Evolutionary conservation across 1,140 invertebrate genomes (phyloP), one percentile per base, ranked within the genome.

Genomic region (Euschistus heros): DNA sequence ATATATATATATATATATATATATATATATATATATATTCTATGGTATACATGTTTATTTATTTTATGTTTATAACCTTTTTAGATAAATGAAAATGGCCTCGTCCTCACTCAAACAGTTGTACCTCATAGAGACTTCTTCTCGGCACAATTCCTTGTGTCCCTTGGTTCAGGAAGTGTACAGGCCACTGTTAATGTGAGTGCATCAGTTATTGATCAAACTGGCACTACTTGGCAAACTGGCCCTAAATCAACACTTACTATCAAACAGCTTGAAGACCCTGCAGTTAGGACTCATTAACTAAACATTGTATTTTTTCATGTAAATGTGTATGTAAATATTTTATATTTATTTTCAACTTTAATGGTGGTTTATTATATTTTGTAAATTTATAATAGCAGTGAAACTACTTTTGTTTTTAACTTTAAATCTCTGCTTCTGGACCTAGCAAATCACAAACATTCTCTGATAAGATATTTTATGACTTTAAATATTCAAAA

Each of bases 121-220:
- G 81, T 81, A 57, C 87, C 87, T 20, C 86, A 89, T 72, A 82
- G 87, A 27, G 88, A 91, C 69, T 91, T 91, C 71, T 89, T 91
- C 69, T 84, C 86, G 2, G 84, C 86, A 17, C 86, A 88, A 71
- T 91, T 91, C 75, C 74, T 91, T 3, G 74, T 91, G 27, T 81
- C 83, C 0, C 72, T 82, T 18, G 65, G 62, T 74, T 76, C 74
- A 5, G 63, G 70, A 17, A 79, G 80, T 61, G 82, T 81, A 27
- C 78, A 83, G 61, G 82, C 82, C 70, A 78, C 80, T 69, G 80
- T 89, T 0, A 81, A 80, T n/a, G 78, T 75, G n/a, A 85, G 85
- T 70, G 85, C 86, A 18, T 81, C 84, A 47, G 81, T 91, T 47
- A 74, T 89, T 2, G 89, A 92, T 73, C 81, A 86, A 69, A 78